Evolutionary conservation across 2,113 vertebrate species (phyloP).

Genomic region (Rhynchomys soricoides): DNA sequence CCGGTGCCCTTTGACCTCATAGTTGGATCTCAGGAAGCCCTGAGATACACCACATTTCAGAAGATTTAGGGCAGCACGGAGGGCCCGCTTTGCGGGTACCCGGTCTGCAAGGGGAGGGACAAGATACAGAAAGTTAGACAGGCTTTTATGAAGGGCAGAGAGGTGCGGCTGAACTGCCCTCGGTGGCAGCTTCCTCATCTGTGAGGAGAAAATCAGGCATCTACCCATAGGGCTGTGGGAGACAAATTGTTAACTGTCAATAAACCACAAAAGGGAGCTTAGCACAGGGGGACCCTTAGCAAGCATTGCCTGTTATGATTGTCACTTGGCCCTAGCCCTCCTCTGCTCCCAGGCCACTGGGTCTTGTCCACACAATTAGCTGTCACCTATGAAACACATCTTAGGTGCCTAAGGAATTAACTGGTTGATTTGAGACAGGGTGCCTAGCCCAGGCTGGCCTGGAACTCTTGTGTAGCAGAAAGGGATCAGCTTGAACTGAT

Average conservation of each 20-base stretch:
- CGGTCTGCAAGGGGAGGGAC: conserved; percentile 46
- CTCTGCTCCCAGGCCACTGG: not conserved
- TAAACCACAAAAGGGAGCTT: not conserved
- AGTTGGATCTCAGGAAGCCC: not conserved
- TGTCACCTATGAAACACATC: not conserved
- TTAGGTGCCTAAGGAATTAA: not conserved
- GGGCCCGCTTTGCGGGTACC: not conserved
- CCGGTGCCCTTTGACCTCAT: conserved; percentile 69
- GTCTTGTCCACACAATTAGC: not conserved
- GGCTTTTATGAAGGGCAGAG: not conserved
- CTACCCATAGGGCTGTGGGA: not conserved
- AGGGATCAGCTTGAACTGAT: not conserved
- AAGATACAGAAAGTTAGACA: not conserved
- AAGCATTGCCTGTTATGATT: too few species aligned
- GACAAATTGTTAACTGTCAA: not conserved
- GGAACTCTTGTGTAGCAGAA: not conserved
- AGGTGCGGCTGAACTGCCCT: not conserved
- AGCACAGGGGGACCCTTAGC: not conserved
- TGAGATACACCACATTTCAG: not conserved
- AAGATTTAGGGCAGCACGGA: conserved; percentile 51
- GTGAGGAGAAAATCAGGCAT: not conserved
- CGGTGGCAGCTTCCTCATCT: not conserved
- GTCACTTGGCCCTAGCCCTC: not conserved
- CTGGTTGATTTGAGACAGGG: too few species aligned
- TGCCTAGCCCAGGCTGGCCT: not conserved